phyloP scores from a whole-genome alignment of 1,140 invertebrate genomes.

The Atta colombica region DNA sequence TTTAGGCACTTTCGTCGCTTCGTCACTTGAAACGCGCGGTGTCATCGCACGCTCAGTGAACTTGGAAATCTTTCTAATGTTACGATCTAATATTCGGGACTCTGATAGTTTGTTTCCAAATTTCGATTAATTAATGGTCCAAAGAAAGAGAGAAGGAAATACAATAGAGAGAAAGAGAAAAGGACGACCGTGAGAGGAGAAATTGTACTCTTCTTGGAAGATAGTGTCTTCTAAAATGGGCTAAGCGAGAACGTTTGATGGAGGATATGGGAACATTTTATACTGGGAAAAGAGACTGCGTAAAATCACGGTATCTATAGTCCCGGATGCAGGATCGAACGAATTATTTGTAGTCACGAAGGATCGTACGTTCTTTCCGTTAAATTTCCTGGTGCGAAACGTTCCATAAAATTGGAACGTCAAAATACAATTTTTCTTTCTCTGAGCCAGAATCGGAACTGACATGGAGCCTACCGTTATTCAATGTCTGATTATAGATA shows the following conservation, averaged over 20 bases:
- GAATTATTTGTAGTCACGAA: conserved; percentile 56
- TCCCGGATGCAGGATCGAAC: conserved; percentile 13
- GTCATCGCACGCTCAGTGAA: background rate
- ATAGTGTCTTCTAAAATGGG: background rate
- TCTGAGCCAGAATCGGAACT: background rate
- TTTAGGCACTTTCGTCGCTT: conserved; percentile 25
- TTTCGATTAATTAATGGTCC: conserved; percentile 48
- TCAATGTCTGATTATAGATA: background rate
- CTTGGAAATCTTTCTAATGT: conserved; percentile 15
- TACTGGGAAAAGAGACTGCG: background rate
- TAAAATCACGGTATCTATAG: conserved; percentile 30
- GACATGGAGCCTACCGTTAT: background rate
- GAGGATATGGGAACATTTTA: background rate
- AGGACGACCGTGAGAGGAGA: background rate
- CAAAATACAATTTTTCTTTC: background rate
- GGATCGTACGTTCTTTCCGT: conserved; percentile 1
- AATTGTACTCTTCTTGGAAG: conserved; percentile 9
- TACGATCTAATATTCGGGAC: background rate
- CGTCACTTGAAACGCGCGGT: conserved; percentile 7
- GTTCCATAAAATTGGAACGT: conserved; percentile 5
- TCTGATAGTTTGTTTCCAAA: conserved; percentile 23
- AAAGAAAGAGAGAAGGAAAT: conserved; percentile 2
- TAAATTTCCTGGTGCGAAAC: conserved; percentile 15
- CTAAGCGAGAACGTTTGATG: conserved; percentile 3
- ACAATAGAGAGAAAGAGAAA: background rate